Base-by-base conservation (phyloP, 2,888 invertebrate species). In the Drosophila picticornis region DNA sequence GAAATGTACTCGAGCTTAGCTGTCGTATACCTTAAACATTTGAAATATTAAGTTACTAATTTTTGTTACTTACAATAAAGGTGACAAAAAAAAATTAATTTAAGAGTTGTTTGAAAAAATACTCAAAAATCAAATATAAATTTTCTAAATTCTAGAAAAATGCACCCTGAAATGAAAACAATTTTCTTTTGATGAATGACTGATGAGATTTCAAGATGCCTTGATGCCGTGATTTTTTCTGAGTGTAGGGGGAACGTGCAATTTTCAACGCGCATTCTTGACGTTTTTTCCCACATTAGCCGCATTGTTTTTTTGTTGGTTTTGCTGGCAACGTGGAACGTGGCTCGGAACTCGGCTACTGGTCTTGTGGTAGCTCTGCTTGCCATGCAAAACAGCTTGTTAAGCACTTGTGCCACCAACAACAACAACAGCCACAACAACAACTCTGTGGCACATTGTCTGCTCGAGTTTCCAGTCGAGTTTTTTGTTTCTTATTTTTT, bases 281-380 rank as follows among this genome's bases (percentile, higher is more conserved):
- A 88, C 91, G 90, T 84, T 90, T 91, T 91, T 91, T 91, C 91
- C 91, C 91, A 91, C 91, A 91, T 91, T 91, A 91, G 83, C 61
- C 75, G 80, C 90, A 90, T 88, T 87, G 86, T 90, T 89, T 72
- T 62, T 69, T 58, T 34, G 46, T 2, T 46, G 25, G 46, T 46
- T 46, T 46, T 16, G 46, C 16, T 48, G 22, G 31, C 16, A 29
- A 53, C 50, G n/a, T 16, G 22, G 64, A 60, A 51, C 36, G 60
- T 51, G 60, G 60, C 36, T n/a, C 38, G 51, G n/a, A 57, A 25
- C 46, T 46, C n/a, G 25, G 82, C 85, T 89, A 87, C 85, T 53
- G 88, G 90, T 70, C 84, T 86, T 77, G 71, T 58, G 60, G 50
- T 38, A 13, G 36, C 64, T 65, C 46, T 16, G 75, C 48, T 40